Evolutionary conservation across 2,113 vertebrate species (phyloP).

Genomic region (Crocuta crocuta): DNA sequence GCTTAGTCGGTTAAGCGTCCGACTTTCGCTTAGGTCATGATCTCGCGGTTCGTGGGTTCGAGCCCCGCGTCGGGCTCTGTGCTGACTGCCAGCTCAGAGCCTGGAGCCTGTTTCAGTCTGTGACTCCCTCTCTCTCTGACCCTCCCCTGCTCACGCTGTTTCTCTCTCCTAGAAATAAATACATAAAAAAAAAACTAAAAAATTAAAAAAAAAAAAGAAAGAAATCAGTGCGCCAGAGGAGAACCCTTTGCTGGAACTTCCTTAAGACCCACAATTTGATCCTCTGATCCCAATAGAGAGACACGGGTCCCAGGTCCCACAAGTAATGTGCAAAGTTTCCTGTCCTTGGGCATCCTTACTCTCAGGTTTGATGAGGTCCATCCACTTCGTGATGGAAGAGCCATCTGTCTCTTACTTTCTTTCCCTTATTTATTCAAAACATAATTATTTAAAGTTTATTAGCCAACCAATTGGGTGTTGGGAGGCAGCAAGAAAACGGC

Average conservation of each 20-base stretch:
- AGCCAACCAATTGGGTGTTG: not conserved
- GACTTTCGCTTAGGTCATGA: too few species aligned
- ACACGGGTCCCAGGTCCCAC: not conserved
- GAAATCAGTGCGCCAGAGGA: not conserved
- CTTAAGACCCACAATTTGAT: not conserved
- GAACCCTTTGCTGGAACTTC: not conserved
- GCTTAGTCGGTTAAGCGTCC: too few species aligned
- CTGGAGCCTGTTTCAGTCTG: too few species aligned
- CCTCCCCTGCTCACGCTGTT: too few species aligned
- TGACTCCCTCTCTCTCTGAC: too few species aligned
- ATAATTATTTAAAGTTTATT: not conserved
- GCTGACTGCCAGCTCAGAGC: too few species aligned
- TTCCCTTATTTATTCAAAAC: not conserved
- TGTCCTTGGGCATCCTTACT: not conserved
- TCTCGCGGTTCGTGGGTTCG: too few species aligned
- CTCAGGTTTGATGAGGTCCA: not conserved
- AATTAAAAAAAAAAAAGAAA: too few species aligned
- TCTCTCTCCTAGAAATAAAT: too few species aligned
- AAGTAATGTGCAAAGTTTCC: not conserved
- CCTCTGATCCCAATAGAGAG: not conserved
- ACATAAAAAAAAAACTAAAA: too few species aligned
- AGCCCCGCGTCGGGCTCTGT: too few species aligned
- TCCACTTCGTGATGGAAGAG: not conserved
- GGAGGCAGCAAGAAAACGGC: not conserved
- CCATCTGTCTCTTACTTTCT: not conserved